phyloP scores from a whole-genome alignment of 2,113 vertebrate species.

The Siphamia tubifer region DNA sequence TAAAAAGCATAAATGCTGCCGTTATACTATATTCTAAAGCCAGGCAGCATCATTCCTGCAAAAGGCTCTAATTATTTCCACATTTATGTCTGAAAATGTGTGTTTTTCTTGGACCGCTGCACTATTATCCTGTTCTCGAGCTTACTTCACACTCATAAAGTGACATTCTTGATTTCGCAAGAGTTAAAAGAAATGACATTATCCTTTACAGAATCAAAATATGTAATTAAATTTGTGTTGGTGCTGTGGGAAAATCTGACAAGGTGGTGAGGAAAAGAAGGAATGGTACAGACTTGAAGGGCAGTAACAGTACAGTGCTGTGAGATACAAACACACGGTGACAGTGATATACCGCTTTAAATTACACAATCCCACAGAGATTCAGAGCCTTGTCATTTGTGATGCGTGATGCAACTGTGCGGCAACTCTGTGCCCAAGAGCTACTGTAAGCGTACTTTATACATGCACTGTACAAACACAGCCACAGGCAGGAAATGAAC shows the following conservation, averaged over 20 bases:
- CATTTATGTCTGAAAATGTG: no score
- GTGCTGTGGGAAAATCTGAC: not conserved
- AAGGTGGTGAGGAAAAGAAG: not conserved
- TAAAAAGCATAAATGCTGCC: no score
- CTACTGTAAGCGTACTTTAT: conserved; percentile 1
- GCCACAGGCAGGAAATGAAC: no score
- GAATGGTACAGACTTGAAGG: not conserved
- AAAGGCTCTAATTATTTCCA: no score
- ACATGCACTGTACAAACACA: not conserved
- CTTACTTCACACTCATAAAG: no score
- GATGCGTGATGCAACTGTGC: conserved; percentile 51
- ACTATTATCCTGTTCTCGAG: no score
- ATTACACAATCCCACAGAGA: conserved; percentile 11
- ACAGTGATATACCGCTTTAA: not conserved
- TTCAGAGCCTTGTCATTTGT: conserved; percentile 25
- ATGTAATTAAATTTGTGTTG: not conserved
- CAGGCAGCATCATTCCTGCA: no score
- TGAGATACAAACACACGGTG: not conserved
- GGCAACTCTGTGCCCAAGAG: conserved; percentile 43
- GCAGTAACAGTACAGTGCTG: not conserved
- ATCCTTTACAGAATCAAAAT: not conserved
- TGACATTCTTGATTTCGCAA: no score
- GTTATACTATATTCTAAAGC: no score
- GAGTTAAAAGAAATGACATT: not conserved
- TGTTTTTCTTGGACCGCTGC: no score